Base-by-base conservation (phyloP, 2,113 vertebrate genomes). In the Trochalopteron elliotii region DNA sequence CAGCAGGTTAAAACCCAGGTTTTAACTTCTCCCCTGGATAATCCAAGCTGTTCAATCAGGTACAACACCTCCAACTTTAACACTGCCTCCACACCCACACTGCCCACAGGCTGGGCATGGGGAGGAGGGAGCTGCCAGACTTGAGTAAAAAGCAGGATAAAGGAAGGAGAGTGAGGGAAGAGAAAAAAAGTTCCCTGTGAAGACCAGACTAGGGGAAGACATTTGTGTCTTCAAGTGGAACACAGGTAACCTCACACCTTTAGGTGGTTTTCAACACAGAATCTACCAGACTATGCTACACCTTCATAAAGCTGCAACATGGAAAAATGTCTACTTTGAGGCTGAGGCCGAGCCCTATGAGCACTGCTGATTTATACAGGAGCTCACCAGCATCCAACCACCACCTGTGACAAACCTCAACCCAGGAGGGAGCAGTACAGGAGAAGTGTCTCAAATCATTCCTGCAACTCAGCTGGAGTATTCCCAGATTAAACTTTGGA, bases 371-470 rank as follows among this genome's bases (percentile, higher is more conserved):
- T 28, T 44, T 12, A 22, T 2, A 47, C 7, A 23, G 63, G 45
- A 21, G 40, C 83, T 50, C 28, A 60, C 10, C 35, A 35, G 13
- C 80, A 65, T 11, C 59, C 75, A 49, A 9, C 21, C 75, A 60
- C 49, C 31, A 45, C 25, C 76, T 25, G 39, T 3, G 52, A 18
- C 21, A 27, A 23, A 49, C 5, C 72, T 37, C 37, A 92, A 3
- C 20, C 63, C 81, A 70, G 55, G 21, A 81, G 25, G 52, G 3
- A 70, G 40, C 81, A 87, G 3, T 1, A n/a, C 25, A 21, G 5
- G 4, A 76, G n/a, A 56, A 40, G 0, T 11, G 20, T 15, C 68
- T n/a, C 2, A 0, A 2, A 4, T 50, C 42, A 59, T 14, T 86
- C 45, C 17, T 57, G 10, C 17, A 37, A 30, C 17, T 69, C 79